A percentile compares a stretch with the other conserved stretches of the same genome.
phyloP scores from a whole-genome alignment of 2,797 vertebrate species.

The Botia almorhae region DNA sequence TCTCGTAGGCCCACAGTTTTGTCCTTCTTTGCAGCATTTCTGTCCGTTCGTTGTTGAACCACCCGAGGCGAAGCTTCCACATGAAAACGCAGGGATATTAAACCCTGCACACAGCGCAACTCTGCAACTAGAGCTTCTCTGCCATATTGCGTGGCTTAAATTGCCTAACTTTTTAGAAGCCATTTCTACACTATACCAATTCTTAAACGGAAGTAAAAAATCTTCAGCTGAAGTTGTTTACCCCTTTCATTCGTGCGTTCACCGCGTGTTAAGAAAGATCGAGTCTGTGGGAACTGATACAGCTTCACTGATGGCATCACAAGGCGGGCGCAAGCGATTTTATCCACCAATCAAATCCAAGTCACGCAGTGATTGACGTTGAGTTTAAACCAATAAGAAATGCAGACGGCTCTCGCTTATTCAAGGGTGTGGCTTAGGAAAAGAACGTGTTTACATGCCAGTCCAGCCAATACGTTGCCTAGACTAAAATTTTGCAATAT shows the following conservation, averaged over 20 bases:
- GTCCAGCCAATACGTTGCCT: conserved; percentile 54
- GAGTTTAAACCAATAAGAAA: conserved; percentile 39
- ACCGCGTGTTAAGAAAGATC: conserved; percentile 6
- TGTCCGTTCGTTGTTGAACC: conserved; percentile 27
- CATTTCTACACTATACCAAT: conserved; percentile 60
- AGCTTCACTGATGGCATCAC: background rate
- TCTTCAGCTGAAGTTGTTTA: conserved; percentile 42
- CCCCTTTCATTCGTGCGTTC: background rate
- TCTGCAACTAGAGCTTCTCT: conserved; percentile 54
- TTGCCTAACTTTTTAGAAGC: conserved; percentile 62
- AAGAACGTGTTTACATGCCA: conserved; percentile 48
- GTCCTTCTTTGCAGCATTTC: conserved; percentile 52
- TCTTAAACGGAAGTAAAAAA: background rate
- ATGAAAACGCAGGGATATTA: conserved; percentile 58
- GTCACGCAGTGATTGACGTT: conserved; percentile 16
- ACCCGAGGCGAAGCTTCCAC: conserved; percentile 55
- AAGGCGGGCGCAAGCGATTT: background rate
- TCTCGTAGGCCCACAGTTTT: conserved; percentile 45
- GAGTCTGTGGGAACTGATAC: conserved; percentile 17
- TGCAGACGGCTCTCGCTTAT: background rate
- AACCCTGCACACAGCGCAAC: conserved; percentile 28
- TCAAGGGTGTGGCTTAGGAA: background rate
- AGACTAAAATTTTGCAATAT: conserved; percentile 12
- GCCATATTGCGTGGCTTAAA: conserved; percentile 67
- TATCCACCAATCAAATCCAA: conserved; percentile 47